phyloP scores from a whole-genome alignment of 2,113 vertebrate species.

The Turdus rufiventris region DNA sequence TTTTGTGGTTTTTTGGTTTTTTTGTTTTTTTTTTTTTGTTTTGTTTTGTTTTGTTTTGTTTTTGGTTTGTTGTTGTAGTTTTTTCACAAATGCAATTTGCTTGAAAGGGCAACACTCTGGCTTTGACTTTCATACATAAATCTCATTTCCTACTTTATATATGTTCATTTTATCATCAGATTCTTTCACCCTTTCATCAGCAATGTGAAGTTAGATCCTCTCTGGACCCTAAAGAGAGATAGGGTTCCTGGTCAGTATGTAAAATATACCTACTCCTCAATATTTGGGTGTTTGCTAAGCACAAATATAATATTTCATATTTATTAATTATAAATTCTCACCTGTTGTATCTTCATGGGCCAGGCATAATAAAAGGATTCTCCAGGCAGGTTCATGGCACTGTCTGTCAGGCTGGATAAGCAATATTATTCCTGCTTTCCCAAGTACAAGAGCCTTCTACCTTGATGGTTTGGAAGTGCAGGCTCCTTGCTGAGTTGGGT shows the following conservation, averaged over 20 bases:
- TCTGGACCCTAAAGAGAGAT: not conserved
- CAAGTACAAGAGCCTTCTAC: not conserved
- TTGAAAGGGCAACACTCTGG: not conserved
- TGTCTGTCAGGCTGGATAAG: not conserved
- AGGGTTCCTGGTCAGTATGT: not conserved
- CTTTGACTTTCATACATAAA: not conserved
- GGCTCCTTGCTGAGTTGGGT: not conserved
- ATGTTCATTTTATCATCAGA: not conserved
- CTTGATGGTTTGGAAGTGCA: not conserved
- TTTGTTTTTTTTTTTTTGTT: too few relatives aligned
- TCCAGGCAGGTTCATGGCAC: not conserved
- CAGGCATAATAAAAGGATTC: not conserved
- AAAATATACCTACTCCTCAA: not conserved
- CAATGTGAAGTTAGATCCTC: not conserved
- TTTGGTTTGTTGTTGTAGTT: too few relatives aligned
- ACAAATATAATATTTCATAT: not conserved
- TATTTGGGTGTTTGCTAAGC: not conserved
- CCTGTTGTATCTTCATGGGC: not conserved
- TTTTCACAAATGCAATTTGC: not conserved
- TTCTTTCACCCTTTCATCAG: not conserved
- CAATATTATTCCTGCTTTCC: not conserved
- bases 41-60: too few relatives aligned
- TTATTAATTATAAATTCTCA: not conserved
- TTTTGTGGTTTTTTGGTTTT: too few relatives aligned
- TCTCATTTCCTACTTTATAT: not conserved